Percentiles rank a stretch among this genome's conserved stretches.
Evolutionary conservation across 2,797 vertebrate genomes (phyloP).

Genomic region (Austrolebias charrua): DNA sequence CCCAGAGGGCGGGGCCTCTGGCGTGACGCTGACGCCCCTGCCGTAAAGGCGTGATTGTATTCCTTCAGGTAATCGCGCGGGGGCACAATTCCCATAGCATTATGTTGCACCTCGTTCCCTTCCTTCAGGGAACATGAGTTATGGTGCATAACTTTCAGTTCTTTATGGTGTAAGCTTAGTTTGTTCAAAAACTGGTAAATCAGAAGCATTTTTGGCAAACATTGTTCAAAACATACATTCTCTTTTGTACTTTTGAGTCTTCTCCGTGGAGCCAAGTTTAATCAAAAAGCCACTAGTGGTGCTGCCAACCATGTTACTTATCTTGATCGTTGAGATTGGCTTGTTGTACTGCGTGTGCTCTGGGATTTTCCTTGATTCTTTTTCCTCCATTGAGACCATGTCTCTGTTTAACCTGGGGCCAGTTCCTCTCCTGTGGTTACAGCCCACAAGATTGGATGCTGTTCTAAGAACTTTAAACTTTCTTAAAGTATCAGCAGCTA

Average conservation of each 20-base stretch:
- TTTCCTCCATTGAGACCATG: constrained; percentile 10
- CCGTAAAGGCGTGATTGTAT: too few species aligned
- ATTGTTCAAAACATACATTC: not conserved
- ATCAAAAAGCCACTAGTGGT: not conserved
- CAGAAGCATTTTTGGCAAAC: not conserved
- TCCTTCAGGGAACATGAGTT: too few species aligned
- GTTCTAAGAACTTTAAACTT: constrained; percentile 1
- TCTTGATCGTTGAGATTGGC: not conserved
- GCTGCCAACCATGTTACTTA: not conserved
- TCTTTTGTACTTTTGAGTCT: not conserved
- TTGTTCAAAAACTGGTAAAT: not conserved
- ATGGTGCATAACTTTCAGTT: too few species aligned
- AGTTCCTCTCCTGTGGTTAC: not conserved
- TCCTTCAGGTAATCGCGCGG: too few species aligned
- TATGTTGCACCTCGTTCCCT: too few species aligned
- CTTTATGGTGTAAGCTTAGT: not conserved
- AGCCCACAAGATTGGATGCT: not conserved
- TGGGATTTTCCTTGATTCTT: constrained; percentile 2
- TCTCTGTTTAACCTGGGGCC: constrained; percentile 10
- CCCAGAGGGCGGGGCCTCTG: too few species aligned
- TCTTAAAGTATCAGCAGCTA: constrained; percentile 1
- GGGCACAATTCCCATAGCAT: too few species aligned
- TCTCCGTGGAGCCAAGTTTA: not conserved
- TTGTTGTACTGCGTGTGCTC: not conserved
- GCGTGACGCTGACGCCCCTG: too few species aligned